These are phyloP conservation scores for Penaeus chinensis DNA, from an alignment of 1,140 invertebrate genomes.

Conservation along the genomic window DNA sequence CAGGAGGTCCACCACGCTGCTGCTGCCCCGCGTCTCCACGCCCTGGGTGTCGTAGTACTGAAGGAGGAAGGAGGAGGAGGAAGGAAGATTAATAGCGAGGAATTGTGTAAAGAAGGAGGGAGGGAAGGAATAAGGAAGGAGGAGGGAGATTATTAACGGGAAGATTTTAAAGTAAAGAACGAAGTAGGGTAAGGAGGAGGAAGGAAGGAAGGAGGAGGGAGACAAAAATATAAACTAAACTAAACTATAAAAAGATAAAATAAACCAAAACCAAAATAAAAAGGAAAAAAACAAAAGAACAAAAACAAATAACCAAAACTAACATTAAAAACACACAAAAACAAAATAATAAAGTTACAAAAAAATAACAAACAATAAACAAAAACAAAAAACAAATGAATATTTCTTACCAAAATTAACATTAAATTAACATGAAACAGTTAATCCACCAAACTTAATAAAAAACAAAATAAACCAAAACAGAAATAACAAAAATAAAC, in stretches of 20 bases:
- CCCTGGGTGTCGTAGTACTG: slow-evolving; percentile 70
- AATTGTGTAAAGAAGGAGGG: background rate
- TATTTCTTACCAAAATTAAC: too few species aligned
- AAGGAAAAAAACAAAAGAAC: background rate
- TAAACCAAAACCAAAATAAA: background rate
- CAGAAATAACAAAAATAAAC: too few species aligned
- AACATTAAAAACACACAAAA: too few species aligned
- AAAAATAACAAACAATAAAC: too few species aligned
- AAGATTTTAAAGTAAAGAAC: background rate
- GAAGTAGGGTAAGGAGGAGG: background rate
- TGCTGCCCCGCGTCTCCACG: slow-evolving; percentile 84
- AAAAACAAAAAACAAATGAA: too few species aligned
- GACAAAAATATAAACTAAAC: background rate
- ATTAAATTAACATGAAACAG: too few species aligned
- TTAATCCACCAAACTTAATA: too few species aligned
- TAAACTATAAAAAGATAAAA: background rate
- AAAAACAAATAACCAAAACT: too few species aligned
- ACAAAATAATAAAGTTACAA: too few species aligned
- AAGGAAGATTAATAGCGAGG: too few species aligned
- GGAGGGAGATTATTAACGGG: background rate
- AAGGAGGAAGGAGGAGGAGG: background rate
- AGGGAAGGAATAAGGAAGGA: background rate
- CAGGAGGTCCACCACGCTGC: slow-evolving; percentile 90
- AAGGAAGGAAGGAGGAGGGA: background rate
- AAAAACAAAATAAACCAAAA: too few species aligned